These are phyloP conservation scores for Drosophila pachea DNA, from an alignment of 1,140 invertebrate genomes.

Conservation along the genomic window DNA sequence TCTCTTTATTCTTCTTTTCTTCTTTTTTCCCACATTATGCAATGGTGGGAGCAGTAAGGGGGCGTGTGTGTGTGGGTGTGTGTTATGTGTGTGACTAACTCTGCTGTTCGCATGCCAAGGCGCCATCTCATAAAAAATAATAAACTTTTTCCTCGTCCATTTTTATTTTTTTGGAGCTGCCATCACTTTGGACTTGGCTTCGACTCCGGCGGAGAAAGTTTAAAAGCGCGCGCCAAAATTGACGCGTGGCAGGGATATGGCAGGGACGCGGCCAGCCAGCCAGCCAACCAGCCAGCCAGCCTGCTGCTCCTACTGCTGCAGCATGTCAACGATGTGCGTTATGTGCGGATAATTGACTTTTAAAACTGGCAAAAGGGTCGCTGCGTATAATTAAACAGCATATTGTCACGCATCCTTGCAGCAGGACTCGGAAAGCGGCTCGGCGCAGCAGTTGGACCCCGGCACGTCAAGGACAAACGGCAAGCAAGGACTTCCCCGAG, in stretches of 20 bases:
- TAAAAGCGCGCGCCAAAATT: conserved; percentile 62
- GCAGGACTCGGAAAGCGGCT: conserved; percentile 3
- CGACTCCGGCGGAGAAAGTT: conserved; percentile 25
- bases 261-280: conserved; percentile 37
- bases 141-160: conserved; percentile 52
- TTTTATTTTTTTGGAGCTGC: conserved; percentile 18
- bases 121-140: conserved; percentile 62
- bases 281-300: background rate
- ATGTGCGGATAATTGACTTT: conserved; percentile 77
- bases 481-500: no score
- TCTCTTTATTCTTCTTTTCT: background rate
- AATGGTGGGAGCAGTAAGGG: background rate
- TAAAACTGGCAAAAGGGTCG: conserved; percentile 60
- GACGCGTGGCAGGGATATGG: conserved; percentile 59
- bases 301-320: background rate
- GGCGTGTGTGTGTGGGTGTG: no score
- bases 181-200: conserved; percentile 32
- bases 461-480: conserved; percentile 35
- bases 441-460: background rate
- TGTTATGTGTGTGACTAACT: background rate
- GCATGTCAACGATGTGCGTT: conserved; percentile 70
- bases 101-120: conserved; percentile 46
- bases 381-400: conserved; percentile 74
- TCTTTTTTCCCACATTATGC: conserved; percentile 24
- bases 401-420: conserved; percentile 72